These are phyloP conservation scores for Hippoglossus hippoglossus DNA, from an alignment of 2,797 vertebrate genomes.

Conservation along the genomic window DNA sequence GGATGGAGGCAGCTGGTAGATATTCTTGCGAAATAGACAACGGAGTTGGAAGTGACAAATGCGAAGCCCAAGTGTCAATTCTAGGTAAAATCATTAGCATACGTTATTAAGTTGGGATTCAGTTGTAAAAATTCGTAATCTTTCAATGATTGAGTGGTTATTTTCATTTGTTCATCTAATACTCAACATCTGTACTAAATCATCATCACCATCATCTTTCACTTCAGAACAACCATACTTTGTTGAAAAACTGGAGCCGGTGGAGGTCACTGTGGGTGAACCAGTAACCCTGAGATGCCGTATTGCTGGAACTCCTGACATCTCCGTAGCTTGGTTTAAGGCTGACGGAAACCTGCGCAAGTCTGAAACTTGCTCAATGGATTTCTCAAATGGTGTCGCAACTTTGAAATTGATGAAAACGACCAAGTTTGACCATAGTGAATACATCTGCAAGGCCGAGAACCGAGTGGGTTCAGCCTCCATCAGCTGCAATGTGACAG, in stretches of 20 bases:
- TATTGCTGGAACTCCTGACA: constrained; percentile 92
- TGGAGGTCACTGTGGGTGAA: constrained; percentile 89
- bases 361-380: constrained; percentile 90
- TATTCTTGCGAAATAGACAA: constrained; percentile 93
- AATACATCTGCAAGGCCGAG: constrained; percentile 92
- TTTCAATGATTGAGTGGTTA: constrained; percentile 18
- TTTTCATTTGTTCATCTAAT: constrained; percentile 17
- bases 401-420: constrained; percentile 90
- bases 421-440: constrained; percentile 85
- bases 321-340: constrained; percentile 95
- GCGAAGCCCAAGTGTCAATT: constrained; percentile 77
- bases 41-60: constrained; percentile 84
- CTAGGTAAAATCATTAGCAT: constrained; percentile 64
- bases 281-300: constrained; percentile 88
- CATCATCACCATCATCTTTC: constrained; percentile 51
- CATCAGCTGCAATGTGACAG: constrained; percentile 86
- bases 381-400: constrained; percentile 89
- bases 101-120: neutral
- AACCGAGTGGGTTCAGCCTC: constrained; percentile 91
- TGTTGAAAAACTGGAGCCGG: constrained; percentile 87
- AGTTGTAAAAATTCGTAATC: constrained; percentile 5
- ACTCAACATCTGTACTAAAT: constrained; percentile 42
- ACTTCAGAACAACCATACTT: constrained; percentile 94
- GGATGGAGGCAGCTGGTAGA: constrained; percentile 88
- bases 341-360: constrained; percentile 90